phyloP scores from a whole-genome alignment of 1,140 invertebrate species.

The Dreissena rostriformis region DNA sequence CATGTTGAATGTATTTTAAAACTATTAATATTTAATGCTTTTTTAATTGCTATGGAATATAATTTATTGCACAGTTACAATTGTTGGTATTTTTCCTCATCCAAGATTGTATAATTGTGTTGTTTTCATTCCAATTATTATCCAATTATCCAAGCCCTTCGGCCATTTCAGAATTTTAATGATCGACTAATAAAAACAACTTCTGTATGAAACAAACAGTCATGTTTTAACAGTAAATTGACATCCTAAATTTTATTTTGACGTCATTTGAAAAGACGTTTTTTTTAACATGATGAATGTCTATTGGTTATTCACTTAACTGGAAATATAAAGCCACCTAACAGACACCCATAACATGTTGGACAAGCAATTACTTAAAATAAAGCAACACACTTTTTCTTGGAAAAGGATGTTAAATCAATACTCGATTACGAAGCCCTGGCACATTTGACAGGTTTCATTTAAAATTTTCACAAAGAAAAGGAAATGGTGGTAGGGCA shows the following conservation, averaged over 20 bases:
- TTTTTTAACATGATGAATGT: background rate
- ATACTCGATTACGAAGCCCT: constrained; percentile 28
- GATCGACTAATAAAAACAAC: too few species aligned
- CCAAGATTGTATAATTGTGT: too few species aligned
- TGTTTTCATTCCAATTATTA: too few species aligned
- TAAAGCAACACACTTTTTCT: background rate
- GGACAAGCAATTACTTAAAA: background rate
- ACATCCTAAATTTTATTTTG: background rate
- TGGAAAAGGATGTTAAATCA: constrained; percentile 27
- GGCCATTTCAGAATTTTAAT: too few species aligned
- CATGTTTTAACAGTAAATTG: background rate
- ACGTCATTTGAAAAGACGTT: background rate
- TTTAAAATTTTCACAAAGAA: constrained; percentile 18
- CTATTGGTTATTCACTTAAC: background rate
- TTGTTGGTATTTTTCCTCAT: too few species aligned
- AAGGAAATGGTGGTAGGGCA: background rate
- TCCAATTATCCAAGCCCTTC: too few species aligned
- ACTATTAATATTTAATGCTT: too few species aligned
- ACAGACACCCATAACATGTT: constrained; percentile 10
- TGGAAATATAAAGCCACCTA: background rate
- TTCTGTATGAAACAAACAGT: background rate
- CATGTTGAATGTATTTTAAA: too few species aligned
- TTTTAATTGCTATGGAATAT: too few species aligned
- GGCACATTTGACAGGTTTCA: constrained; percentile 34
- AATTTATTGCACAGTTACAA: too few species aligned